Conservation (phyloP, 2,797 vertebrate species). For the Alectoris magna region DNA sequence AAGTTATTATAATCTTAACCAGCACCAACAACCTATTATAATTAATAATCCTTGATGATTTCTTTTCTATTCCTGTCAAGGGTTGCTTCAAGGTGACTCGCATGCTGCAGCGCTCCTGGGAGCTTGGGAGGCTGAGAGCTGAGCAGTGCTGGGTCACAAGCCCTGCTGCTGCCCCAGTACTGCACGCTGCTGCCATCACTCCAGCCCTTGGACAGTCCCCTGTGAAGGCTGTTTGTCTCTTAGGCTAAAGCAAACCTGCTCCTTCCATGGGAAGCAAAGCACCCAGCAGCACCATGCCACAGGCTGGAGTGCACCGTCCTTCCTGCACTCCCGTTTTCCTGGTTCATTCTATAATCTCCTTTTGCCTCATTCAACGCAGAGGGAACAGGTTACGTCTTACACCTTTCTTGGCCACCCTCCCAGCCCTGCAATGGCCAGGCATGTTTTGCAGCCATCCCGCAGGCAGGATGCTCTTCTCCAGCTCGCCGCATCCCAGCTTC, state of each 20-base stretch:
- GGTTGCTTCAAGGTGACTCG: conserved; percentile 35
- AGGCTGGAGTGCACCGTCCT: not conserved
- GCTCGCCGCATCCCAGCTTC: rapidly evolving
- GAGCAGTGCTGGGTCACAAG: not conserved
- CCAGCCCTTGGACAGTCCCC: not conserved
- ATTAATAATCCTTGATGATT: conserved; percentile 60
- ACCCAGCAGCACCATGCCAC: rapidly evolving
- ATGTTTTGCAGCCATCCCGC: not conserved
- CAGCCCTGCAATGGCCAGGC: not conserved
- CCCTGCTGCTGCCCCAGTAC: not conserved
- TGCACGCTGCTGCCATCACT: not conserved
- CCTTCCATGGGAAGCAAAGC: not conserved
- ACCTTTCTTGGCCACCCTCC: not conserved
- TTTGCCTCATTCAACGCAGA: not conserved
- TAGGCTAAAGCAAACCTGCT: not conserved
- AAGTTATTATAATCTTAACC: conserved; percentile 42
- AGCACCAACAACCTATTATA: conserved; percentile 56
- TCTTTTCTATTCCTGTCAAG: conserved; percentile 49
- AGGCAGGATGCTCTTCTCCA: not conserved
- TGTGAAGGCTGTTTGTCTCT: not conserved
- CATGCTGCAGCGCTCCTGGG: not conserved
- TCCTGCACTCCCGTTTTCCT: not conserved
- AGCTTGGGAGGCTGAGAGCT: conserved; percentile 10
- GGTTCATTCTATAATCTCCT: not conserved
- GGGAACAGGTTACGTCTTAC: not conserved